A percentile compares a stretch with the other conserved stretches of the same genome.
These are phyloP conservation scores for Punctoribates punctum DNA, from an alignment of 2,888 invertebrate species.

Conservation along the genomic window DNA sequence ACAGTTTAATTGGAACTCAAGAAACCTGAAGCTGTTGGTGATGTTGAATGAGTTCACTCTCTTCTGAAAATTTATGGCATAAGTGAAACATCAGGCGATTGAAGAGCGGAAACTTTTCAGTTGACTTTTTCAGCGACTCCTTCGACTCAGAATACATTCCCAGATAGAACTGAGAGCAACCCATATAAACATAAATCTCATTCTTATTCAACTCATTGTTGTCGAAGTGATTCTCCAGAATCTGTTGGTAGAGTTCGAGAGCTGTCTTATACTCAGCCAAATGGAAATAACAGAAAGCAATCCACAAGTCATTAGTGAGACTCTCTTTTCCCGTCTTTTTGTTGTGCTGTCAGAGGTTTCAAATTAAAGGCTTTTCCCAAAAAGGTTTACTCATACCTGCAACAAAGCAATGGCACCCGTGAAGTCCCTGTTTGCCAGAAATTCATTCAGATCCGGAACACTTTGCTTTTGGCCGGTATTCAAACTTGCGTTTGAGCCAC, in stretches of 20 bases:
- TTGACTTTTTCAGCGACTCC: constrained; percentile 52
- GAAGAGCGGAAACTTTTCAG: constrained; percentile 55
- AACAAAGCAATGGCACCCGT: constrained; percentile 87
- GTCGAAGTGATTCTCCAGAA: constrained; percentile 49
- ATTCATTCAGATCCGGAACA: constrained; percentile 77
- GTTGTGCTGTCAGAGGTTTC: constrained; percentile 57
- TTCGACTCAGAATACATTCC: constrained; percentile 72
- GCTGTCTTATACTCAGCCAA: constrained; percentile 85
- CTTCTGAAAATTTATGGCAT: constrained; percentile 86
- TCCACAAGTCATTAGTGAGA: constrained; percentile 71
- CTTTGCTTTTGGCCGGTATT: constrained; percentile 52
- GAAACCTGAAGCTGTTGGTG: constrained; percentile 69
- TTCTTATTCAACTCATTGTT: constrained; percentile 41
- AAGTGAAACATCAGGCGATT: constrained; percentile 85
- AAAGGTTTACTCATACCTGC: constrained; percentile 62
- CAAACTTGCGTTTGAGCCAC: constrained; percentile 48
- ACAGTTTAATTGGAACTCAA: background rate
- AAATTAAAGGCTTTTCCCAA: background rate
- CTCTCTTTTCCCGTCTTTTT: constrained; percentile 58
- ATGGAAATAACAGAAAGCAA: constrained; percentile 93
- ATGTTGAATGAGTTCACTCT: constrained; percentile 73
- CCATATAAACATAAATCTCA: constrained; percentile 72
- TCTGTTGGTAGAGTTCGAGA: constrained; percentile 61
- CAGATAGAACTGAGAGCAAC: constrained; percentile 91
- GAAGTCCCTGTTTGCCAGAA: constrained; percentile 82